phyloP scores from a whole-genome alignment of 2,797 vertebrate genomes.

The Myotis pilosus region DNA sequence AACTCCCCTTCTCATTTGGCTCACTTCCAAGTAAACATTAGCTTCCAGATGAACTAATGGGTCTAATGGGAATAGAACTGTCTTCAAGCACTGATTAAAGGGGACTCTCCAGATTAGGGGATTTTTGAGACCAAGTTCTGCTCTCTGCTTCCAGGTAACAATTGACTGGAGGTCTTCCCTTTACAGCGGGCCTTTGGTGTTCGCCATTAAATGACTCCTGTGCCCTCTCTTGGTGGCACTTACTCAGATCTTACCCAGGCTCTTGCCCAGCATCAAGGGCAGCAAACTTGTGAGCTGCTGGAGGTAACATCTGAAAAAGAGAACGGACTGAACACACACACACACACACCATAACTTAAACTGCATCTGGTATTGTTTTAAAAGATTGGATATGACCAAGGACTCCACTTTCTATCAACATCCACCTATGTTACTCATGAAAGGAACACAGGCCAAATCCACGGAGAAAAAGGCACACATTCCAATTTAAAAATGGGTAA shows the following conservation, averaged over 20 bases:
- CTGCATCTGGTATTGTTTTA: not conserved
- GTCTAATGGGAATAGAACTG: slow-evolving; percentile 33
- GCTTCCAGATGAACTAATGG: slow-evolving; percentile 57
- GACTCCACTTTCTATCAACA: not conserved
- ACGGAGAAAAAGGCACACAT: not conserved
- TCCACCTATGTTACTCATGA: not conserved
- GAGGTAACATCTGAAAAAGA: not conserved
- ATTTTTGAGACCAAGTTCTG: not conserved
- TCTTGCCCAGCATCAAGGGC: not conserved
- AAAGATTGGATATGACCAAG: not conserved
- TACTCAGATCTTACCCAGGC: not conserved
- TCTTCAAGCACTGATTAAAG: slow-evolving; percentile 8
- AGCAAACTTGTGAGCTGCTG: not conserved
- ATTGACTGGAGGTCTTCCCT: not conserved
- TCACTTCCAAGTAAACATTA: slow-evolving; percentile 42
- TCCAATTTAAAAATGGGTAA: not conserved
- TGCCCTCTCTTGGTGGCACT: not conserved
- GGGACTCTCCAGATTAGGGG: not conserved
- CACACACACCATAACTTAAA: not conserved
- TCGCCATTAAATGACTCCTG: not conserved
- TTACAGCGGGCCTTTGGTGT: not conserved
- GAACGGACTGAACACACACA: not conserved
- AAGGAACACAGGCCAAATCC: not conserved
- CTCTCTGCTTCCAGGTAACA: not conserved
- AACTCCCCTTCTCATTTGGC: slow-evolving; percentile 24